phyloP scores from a whole-genome alignment of 2,888 invertebrate genomes.

The Eilema depressum region DNA sequence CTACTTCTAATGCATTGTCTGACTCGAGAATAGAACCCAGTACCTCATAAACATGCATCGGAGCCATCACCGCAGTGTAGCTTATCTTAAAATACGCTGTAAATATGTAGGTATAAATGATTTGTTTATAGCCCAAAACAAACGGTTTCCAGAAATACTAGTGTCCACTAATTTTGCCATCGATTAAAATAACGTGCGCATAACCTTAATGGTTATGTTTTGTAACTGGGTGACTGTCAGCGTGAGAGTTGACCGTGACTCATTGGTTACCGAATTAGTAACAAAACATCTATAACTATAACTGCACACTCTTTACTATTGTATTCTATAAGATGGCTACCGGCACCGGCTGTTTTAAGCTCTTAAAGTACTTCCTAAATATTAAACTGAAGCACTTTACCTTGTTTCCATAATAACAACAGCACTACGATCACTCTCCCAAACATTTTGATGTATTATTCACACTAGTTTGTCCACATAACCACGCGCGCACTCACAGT shows the following conservation, averaged over 20 bases:
- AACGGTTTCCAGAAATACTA: neutral
- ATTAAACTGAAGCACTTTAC: conserved; percentile 48
- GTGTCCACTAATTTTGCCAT: conserved; percentile 5
- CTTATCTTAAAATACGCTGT: neutral
- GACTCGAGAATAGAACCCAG: too few species aligned
- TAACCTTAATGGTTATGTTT: conserved; percentile 11
- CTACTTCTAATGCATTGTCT: too few species aligned
- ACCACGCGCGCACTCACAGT: conserved; percentile 57
- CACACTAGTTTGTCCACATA: conserved; percentile 43
- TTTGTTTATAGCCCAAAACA: neutral
- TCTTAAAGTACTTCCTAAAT: conserved; percentile 10
- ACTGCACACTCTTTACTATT: neutral
- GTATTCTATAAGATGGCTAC: neutral
- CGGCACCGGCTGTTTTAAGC: conserved; percentile 2
- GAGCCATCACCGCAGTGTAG: too few species aligned
- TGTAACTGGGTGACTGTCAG: conserved; percentile 21
- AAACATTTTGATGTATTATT: conserved; percentile 59
- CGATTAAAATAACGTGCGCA: conserved; percentile 14
- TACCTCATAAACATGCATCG: neutral
- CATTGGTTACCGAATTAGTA: conserved; percentile 22
- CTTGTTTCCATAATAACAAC: conserved; percentile 69
- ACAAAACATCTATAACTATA: conserved; percentile 5
- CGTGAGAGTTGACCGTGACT: conserved; percentile 25
- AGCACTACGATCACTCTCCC: conserved; percentile 58
- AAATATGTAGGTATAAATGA: too few species aligned